Evolutionary conservation across 1,140 invertebrate genomes (phyloP), one percentile per base, ranked within the genome.

Genomic region (Solenopsis fugax): DNA sequence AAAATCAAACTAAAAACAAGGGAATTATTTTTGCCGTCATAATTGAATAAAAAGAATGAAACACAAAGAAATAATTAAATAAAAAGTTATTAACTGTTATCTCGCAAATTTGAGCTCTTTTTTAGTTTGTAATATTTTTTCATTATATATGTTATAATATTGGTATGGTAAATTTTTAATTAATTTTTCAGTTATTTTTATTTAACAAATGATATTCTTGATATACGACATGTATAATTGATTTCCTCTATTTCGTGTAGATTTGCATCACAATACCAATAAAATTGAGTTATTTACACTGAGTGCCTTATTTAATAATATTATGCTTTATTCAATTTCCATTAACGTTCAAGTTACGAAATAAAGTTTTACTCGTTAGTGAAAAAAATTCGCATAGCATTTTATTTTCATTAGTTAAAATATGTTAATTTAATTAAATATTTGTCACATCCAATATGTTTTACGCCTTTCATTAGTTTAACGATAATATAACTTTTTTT

Each of bases 251-350:
- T 41, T 24, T 77, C 6, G 10, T 60, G 6, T 72, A 37, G 12
- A 73, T 37, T 54, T 73, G 50, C 37, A 56, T 73, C 50, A 16
- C 37, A 41, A 4, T 5, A n/a, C 16, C 0, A 72, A 37, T 37
- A 56, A 73, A 9, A 52, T 52, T 52, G 37, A 65, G 3, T 37
- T 65, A 54, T 29, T 77, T 29, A 77, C 24, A 58, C 45, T 10
- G 6, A 45, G 2, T 12, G 41, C 7, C 3, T 62, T 29, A 48
- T 62, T 77, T 16, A 60, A 16, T 4, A 48, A 48, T 45, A 24
- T 62, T 21, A 29, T 56, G 54, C 7, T 9, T 18, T 60, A 1
- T 60, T n/a, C 16, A 45, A 29, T 24, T 29, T 29, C 12, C 34
- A 21, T 73, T 56, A 21, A 54, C 13, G n/a, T 56, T 34, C 12